Percentiles rank a stretch among this genome's conserved stretches.
Conservation (phyloP, 92 coral and sea anemone species). For the Micromussa lordhowensis region DNA sequence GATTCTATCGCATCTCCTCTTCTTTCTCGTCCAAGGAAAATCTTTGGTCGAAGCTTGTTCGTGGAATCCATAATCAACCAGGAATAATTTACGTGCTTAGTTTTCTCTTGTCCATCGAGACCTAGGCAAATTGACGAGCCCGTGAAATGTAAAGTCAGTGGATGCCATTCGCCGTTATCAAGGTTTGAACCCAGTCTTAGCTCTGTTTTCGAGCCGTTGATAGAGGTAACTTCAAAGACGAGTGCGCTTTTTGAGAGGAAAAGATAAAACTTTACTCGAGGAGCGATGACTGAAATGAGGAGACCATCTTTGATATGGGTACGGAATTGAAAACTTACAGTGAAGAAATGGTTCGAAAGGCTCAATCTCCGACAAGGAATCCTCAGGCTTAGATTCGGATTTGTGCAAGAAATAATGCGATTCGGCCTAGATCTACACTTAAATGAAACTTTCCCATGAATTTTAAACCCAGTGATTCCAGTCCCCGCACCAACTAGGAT, state of each 20-base stretch:
- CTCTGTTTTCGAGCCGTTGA: slow-evolving; percentile 12
- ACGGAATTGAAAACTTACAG: slow-evolving; percentile 45
- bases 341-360: background rate
- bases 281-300: slow-evolving; percentile 27
- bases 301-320: slow-evolving; percentile 42
- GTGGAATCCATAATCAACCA: background rate
- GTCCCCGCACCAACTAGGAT: slow-evolving; percentile 24
- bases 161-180: slow-evolving; percentile 54
- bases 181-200: slow-evolving; percentile 38
- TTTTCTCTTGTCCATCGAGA: slow-evolving; percentile 17
- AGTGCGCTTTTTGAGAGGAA: slow-evolving; percentile 14
- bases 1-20: background rate
- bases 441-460: slow-evolving; percentile 28
- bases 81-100: background rate
- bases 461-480: background rate
- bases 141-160: background rate
- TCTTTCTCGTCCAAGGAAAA: slow-evolving; percentile 14
- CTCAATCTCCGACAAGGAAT: background rate
- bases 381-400: slow-evolving; percentile 18
- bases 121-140: slow-evolving; percentile 1
- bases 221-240: background rate
- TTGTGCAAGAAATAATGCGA: slow-evolving; percentile 28
- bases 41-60: slow-evolving; percentile 12
- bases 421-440: slow-evolving; percentile 11
- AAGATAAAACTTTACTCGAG: slow-evolving; percentile 18